Percentiles rank a stretch among this genome's conserved stretches.
Evolutionary conservation across 2,888 invertebrate species (phyloP).

Genomic region (Carterocephalus palaemon): DNA sequence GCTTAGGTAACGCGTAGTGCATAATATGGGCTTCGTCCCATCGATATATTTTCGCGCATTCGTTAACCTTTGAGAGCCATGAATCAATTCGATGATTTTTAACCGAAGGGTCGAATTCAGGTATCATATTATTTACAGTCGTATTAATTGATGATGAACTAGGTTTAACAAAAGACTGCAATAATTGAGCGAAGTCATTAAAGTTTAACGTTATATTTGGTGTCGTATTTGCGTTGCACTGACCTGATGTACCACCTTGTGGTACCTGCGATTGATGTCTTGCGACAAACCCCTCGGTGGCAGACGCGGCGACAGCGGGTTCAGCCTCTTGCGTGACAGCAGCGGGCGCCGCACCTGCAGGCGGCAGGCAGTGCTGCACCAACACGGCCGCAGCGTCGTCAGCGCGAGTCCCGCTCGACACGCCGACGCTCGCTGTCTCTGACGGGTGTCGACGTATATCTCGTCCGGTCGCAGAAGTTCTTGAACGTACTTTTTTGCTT

Average conservation of each 20-base stretch:
- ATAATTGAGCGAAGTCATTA: too few relatives aligned
- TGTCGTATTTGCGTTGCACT: too few relatives aligned
- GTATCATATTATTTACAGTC: constrained; percentile 3
- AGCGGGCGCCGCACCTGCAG: background rate
- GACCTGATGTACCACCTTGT: too few relatives aligned
- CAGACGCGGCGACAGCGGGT: background rate
- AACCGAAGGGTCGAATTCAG: constrained; percentile 13
- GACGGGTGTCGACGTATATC: background rate
- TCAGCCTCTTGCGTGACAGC: background rate
- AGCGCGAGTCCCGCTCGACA: background rate
- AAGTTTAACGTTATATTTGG: too few relatives aligned
- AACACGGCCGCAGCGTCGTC: background rate
- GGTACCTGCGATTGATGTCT: too few relatives aligned
- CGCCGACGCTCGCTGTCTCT: background rate
- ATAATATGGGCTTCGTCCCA: too few relatives aligned
- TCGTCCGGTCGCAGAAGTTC: constrained; percentile 7
- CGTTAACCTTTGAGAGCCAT: constrained; percentile 26
- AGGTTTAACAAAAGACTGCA: too few relatives aligned
- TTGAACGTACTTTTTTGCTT: constrained; percentile 3
- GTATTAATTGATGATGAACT: constrained; percentile 9
- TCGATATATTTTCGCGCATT: constrained; percentile 16
- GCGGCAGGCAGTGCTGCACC: background rate
- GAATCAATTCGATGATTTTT: constrained; percentile 23
- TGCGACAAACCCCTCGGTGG: too few relatives aligned
- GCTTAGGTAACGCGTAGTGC: too few relatives aligned